Percentiles rank a stretch among this genome's conserved stretches.
These are phyloP conservation scores for Ibidorhyncha struthersii DNA, from an alignment of 2,113 vertebrate species.

Conservation along the genomic window DNA sequence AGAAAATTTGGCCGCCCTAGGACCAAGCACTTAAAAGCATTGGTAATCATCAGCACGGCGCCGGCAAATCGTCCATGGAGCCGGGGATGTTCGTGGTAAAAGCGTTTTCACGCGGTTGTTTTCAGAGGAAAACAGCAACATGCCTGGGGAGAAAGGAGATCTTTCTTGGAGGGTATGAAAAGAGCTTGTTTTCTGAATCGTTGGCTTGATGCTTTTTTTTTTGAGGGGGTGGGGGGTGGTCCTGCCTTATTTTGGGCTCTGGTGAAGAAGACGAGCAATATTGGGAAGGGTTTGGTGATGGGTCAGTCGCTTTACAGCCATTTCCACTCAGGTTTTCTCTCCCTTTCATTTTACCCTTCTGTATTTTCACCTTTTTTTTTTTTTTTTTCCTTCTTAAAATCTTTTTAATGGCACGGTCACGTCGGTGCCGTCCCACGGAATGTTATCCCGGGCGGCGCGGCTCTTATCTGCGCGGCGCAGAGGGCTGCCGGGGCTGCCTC, in stretches of 20 bases:
- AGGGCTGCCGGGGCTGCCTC: not conserved
- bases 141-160: not conserved
- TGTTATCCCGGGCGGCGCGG: not conserved
- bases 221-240: not conserved
- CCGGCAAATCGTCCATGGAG: slow-evolving; percentile 35
- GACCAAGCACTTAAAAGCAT: not conserved
- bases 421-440: not conserved
- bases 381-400: not conserved
- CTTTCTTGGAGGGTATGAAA: not conserved
- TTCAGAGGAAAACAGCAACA: not conserved
- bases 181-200: not conserved
- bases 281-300: not conserved
- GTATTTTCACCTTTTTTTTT: not conserved
- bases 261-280: not conserved
- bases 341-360: not conserved
- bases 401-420: not conserved
- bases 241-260: not conserved
- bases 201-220: not conserved
- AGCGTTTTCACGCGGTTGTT: not conserved
- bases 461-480: not conserved
- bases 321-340: not conserved
- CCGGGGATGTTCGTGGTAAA: not conserved
- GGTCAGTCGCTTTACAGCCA: rapidly evolving
- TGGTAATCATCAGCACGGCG: not conserved
- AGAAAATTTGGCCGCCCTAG: slow-evolving; percentile 46